phyloP scores from a whole-genome alignment of 2,888 invertebrate species.

The Stenolophus ochropezus region DNA sequence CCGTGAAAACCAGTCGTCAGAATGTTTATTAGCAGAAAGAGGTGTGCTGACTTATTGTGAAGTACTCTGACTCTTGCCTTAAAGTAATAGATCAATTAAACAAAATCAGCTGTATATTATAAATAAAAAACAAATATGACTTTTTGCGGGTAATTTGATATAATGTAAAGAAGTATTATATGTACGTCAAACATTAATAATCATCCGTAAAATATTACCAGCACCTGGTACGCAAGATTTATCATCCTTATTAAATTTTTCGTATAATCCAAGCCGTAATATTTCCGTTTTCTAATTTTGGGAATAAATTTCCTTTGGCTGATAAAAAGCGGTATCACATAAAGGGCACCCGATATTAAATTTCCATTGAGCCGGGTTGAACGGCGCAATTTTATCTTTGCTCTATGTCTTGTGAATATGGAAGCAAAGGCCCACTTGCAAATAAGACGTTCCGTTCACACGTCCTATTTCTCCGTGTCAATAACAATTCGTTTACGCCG shows the following conservation, averaged over 20 bases:
- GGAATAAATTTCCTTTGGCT: not conserved
- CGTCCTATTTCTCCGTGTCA: slow-evolving; percentile 9
- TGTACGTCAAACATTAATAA: not conserved
- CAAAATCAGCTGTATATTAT: too few relatives aligned
- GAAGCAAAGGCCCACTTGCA: slow-evolving; percentile 1
- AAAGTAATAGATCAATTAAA: too few relatives aligned
- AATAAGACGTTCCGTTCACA: slow-evolving; percentile 18
- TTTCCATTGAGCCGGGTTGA: slow-evolving; percentile 10
- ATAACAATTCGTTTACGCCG: not conserved
- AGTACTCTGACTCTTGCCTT: too few relatives aligned
- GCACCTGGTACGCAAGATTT: not conserved
- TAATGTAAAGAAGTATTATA: too few relatives aligned
- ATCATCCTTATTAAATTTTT: not conserved
- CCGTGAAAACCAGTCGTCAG: too few relatives aligned
- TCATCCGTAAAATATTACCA: not conserved
- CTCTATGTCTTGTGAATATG: not conserved
- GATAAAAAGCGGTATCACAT: not conserved
- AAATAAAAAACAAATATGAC: too few relatives aligned
- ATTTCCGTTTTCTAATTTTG: slow-evolving; percentile 23
- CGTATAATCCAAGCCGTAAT: not conserved
- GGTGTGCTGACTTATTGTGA: too few relatives aligned
- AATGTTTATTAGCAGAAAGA: too few relatives aligned
- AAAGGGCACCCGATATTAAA: slow-evolving; percentile 17
- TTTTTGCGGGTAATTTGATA: too few relatives aligned
- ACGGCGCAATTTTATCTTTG: not conserved